Evolutionary conservation across 2,797 vertebrate genomes (phyloP), one percentile per base, ranked within the genome.

Genomic region (Clamator glandarius): DNA sequence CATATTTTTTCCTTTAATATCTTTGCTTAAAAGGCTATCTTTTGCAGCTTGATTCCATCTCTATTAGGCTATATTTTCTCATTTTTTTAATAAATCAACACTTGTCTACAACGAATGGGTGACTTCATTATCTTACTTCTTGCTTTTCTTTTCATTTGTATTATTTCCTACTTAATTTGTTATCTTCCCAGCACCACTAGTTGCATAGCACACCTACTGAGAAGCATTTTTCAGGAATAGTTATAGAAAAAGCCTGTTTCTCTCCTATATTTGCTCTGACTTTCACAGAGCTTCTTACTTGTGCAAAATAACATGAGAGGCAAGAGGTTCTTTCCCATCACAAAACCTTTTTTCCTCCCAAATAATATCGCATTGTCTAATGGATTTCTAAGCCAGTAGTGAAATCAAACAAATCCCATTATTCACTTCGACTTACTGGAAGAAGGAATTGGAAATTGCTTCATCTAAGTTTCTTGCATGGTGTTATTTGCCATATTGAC

Each of bases 401-500:
- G 55, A 83, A 63, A 68, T 24, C 19, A 20, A 16, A 57, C 41
- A 46, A 48, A 23, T 31, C 68, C 79, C 41, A 36, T 41, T n/a
- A 54, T 42, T 63, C 55, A 7, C 52, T 77, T 28, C 15, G 35
- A 42, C 26, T 52, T 9, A 14, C 33, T 26, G 25, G 54, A 58
- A 68, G 26, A 29, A 20, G 33, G 24, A 61, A 26, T 17, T 31
- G 51, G 63, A 80, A 63, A 44, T 24, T 9, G 13, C 59, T 42
- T 46, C 44, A 29, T 13, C 39, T 14, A 78, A 87, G 24, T 3
- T 70, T 61, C 28, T 26, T n/a, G 36, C 0, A 5, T 29, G 4
- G 28, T 0, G 19, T 15, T 58, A 12, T 19, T 52, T 35, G 14
- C 16, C 0, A 0, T 12, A 35, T 21, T n/a, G n/a, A 61, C n/a